phyloP scores from a whole-genome alignment of 2,888 invertebrate species.

The Caenorhabditis sp. region DNA sequence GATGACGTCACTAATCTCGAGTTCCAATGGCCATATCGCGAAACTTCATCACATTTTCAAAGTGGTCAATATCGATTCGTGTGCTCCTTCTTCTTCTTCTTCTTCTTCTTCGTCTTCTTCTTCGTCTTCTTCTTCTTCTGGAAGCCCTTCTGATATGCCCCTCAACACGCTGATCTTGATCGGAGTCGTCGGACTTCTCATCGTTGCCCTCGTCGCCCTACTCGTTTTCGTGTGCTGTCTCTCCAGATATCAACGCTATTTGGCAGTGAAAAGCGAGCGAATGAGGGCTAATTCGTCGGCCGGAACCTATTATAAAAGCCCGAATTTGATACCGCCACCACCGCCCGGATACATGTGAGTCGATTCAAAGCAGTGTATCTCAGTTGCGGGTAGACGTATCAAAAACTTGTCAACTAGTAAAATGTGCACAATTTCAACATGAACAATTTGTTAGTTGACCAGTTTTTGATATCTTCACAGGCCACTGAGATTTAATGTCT shows the following conservation, averaged over 20 bases:
- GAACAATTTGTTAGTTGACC: too few relatives aligned
- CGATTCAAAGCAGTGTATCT: too few relatives aligned
- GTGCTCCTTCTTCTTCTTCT: constrained; percentile 10
- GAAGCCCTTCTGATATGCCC: constrained; percentile 13
- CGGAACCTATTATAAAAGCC: constrained; percentile 43
- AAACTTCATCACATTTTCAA: constrained; percentile 56
- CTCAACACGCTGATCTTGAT: constrained; percentile 60
- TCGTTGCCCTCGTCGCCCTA: constrained; percentile 58
- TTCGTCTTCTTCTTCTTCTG: not conserved
- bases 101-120: not conserved
- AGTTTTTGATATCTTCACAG: too few relatives aligned
- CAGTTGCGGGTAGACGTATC: too few relatives aligned
- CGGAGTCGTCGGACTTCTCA: constrained; percentile 39
- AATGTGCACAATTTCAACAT: too few relatives aligned
- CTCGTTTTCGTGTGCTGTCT: constrained; percentile 67
- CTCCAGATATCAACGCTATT: constrained; percentile 30
- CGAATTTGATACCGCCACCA: constrained; percentile 42
- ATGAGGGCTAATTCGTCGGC: constrained; percentile 23
- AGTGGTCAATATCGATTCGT: constrained; percentile 46
- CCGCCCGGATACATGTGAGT: constrained; percentile 44
- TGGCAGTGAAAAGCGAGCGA: constrained; percentile 27
- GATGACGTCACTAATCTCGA: constrained; percentile 16
- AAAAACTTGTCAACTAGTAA: too few relatives aligned
- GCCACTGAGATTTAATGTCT: too few relatives aligned
- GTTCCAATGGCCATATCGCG: constrained; percentile 31